Conservation (phyloP, 2,113 vertebrate species). For the Lampris incognitus region DNA sequence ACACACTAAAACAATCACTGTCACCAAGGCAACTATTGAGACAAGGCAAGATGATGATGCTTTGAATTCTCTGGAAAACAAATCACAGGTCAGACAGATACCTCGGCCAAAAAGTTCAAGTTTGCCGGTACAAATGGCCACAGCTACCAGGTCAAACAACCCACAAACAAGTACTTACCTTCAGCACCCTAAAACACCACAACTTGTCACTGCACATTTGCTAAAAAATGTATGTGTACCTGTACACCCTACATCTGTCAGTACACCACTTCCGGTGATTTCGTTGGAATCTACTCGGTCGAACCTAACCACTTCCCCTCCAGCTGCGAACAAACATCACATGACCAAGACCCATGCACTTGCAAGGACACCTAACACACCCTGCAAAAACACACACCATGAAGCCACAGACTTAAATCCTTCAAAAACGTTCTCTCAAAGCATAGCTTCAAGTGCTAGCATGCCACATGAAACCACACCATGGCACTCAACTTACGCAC, state of each 20-base stretch:
- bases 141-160: slow-evolving; percentile 62
- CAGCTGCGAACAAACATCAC: slow-evolving; percentile 10
- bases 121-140: slow-evolving; percentile 59
- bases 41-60: slow-evolving; percentile 25
- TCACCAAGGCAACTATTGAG: slow-evolving; percentile 70
- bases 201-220: slow-evolving; percentile 7
- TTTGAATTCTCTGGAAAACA: background rate
- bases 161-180: slow-evolving; percentile 41
- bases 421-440: slow-evolving; percentile 15
- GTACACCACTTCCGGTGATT: background rate
- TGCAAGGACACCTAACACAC: slow-evolving; percentile 1
- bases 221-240: slow-evolving; percentile 45
- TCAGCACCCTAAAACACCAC: slow-evolving; percentile 3
- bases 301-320: slow-evolving; percentile 8
- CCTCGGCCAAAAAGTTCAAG: slow-evolving; percentile 33
- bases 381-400: slow-evolving; percentile 18
- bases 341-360: background rate
- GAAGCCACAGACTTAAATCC: slow-evolving; percentile 1
- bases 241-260: slow-evolving; percentile 48
- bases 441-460: slow-evolving; percentile 6
- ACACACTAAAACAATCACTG: slow-evolving; percentile 53
- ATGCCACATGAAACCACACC: background rate
- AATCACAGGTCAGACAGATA: background rate
- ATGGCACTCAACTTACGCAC: background rate
- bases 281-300: slow-evolving; percentile 15